A percentile compares a stretch with the other conserved stretches of the same genome.
Conservation (phyloP, 2,113 vertebrate species). For the Cygnus buccinator region DNA sequence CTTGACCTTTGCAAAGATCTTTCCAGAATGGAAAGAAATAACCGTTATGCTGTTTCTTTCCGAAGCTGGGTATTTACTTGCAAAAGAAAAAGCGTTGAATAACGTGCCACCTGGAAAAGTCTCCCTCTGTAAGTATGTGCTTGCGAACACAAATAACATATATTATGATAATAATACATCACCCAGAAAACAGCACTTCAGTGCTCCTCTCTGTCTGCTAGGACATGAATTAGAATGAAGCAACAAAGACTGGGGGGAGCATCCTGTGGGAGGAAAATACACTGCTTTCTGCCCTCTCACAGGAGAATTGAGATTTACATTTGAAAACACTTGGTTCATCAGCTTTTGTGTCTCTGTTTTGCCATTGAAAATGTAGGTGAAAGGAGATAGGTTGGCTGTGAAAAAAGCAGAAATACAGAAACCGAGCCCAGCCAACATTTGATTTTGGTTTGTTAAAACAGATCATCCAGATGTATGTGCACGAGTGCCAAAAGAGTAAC, state of each 20-base stretch:
- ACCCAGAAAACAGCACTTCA: not conserved
- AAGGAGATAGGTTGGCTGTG: slow-evolving; percentile 38
- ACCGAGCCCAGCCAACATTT: not conserved
- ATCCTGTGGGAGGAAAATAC: slow-evolving; percentile 9
- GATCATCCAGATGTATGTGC: not conserved
- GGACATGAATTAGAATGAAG: not conserved
- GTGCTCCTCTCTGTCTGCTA: not conserved
- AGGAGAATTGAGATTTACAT: slow-evolving; percentile 12
- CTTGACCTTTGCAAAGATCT: not conserved
- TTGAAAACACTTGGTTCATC: slow-evolving; percentile 38
- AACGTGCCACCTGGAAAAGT: slow-evolving; percentile 18
- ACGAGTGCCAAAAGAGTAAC: not conserved
- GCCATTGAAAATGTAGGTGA: slow-evolving; percentile 30
- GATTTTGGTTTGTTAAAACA: slow-evolving; percentile 25
- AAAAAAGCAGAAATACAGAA: not conserved
- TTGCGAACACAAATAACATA: not conserved
- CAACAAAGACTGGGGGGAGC: not conserved
- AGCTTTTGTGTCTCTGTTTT: slow-evolving; percentile 48
- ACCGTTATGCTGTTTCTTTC: not conserved
- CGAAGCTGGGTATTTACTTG: not conserved
- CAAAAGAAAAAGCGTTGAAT: not conserved
- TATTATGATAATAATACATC: not conserved
- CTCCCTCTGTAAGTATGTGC: not conserved
- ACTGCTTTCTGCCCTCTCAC: slow-evolving; percentile 5
- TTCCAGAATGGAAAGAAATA: not conserved